Percentiles rank a stretch among this genome's conserved stretches.
These are phyloP conservation scores for Dipodomys spectabilis DNA, from an alignment of 2,113 vertebrate genomes.

Conservation along the genomic window DNA sequence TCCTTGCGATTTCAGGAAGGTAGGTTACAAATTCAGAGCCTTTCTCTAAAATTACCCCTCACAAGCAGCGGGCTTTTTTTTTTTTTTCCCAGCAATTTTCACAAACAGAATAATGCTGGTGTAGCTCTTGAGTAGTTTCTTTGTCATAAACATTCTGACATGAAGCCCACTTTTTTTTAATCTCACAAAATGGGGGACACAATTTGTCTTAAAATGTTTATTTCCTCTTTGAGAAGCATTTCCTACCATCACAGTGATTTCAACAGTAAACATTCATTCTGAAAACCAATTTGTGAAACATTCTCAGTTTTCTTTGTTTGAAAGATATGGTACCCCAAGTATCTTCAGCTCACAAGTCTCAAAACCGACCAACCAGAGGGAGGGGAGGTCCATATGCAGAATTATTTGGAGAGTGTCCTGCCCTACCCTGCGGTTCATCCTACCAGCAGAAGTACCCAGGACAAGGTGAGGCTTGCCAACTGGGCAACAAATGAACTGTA, in stretches of 20 bases:
- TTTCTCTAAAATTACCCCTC: not conserved
- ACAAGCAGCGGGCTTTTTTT: not conserved
- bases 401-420: conserved; percentile 25
- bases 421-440: not conserved
- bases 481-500: not conserved
- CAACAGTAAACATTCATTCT: conserved; percentile 22
- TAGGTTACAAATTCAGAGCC: not conserved
- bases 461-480: not conserved
- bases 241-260: not conserved
- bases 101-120: not conserved
- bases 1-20: not conserved
- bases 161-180: conserved; percentile 7
- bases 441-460: not conserved
- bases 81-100: not conserved
- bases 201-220: conserved; percentile 23
- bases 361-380: not conserved
- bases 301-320: conserved; percentile 6
- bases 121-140: conserved; percentile 32
- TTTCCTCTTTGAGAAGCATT: not conserved
- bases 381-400: not conserved
- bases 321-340: not conserved
- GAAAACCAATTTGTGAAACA: conserved; percentile 44
- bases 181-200: not conserved
- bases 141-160: not conserved
- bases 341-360: not conserved